Percentiles rank a stretch among this genome's conserved stretches.
phyloP scores from a whole-genome alignment of 2,888 invertebrate genomes.

The Celastrina argiolus region DNA sequence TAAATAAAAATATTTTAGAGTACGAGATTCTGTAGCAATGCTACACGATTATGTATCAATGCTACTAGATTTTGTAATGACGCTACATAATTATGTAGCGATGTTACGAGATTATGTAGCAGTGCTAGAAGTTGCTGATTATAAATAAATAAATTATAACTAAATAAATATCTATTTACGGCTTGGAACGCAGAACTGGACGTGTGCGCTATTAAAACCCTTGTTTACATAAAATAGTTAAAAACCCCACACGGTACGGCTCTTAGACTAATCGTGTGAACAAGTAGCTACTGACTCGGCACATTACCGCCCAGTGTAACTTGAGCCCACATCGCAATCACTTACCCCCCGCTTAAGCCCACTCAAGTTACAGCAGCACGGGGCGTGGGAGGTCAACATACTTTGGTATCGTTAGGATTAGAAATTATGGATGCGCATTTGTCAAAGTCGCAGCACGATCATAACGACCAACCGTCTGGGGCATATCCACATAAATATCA shows the following conservation, averaged over 20 bases:
- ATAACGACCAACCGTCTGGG: conserved; percentile 9
- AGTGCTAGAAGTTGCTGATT: too few species aligned
- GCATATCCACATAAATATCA: conserved; percentile 21
- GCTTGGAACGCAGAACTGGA: too few species aligned
- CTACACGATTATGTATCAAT: too few species aligned
- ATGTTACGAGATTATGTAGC: too few species aligned
- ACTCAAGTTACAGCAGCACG: conserved; percentile 24
- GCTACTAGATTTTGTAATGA: too few species aligned
- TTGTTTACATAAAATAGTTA: background rate
- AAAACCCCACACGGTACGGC: conserved; percentile 37
- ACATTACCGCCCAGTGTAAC: conserved; percentile 52
- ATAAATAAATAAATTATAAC: too few species aligned
- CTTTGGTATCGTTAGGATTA: conserved; percentile 39
- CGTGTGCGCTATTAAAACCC: too few species aligned
- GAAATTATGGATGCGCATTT: conserved; percentile 61
- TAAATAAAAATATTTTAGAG: too few species aligned
- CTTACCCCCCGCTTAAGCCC: conserved; percentile 25
- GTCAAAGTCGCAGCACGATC: conserved; percentile 56
- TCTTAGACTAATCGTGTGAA: conserved; percentile 57
- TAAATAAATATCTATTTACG: too few species aligned
- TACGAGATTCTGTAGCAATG: too few species aligned
- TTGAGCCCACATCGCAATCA: conserved; percentile 9
- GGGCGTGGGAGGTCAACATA: conserved; percentile 39
- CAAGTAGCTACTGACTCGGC: conserved; percentile 66
- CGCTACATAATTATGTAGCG: too few species aligned